These are phyloP conservation scores for Trichonephila clavipes DNA, from an alignment of 1,140 invertebrate species.

Conservation along the genomic window DNA sequence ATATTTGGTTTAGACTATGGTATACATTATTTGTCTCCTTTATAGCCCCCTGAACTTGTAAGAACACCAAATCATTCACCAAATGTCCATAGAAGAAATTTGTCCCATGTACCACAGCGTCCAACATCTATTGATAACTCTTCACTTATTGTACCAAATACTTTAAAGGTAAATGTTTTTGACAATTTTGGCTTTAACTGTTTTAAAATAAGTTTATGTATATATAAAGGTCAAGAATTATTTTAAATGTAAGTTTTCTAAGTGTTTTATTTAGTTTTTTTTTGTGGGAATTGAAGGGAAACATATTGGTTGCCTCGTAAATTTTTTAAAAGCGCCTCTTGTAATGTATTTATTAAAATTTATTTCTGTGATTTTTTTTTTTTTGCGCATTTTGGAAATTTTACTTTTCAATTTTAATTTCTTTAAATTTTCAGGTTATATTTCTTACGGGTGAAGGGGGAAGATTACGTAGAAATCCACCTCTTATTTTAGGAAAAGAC, in stretches of 20 bases:
- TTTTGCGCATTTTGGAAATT: no score
- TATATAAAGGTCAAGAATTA: background rate
- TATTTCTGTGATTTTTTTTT: no score
- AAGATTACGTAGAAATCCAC: conserved; percentile 86
- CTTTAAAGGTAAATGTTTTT: conserved; percentile 83
- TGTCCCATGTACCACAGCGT: conserved; percentile 79
- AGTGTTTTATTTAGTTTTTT: no score
- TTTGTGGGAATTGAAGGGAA: no score
- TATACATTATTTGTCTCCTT: background rate
- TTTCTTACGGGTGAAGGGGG: conserved; percentile 93
- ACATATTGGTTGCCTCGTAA: no score
- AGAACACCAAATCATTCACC: conserved; percentile 73
- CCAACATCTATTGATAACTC: conserved; percentile 91
- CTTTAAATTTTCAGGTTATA: conserved; percentile 78
- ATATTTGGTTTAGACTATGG: background rate
- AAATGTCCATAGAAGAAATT: conserved; percentile 74
- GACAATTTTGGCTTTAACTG: background rate
- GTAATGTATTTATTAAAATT: no score
- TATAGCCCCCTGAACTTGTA: conserved; percentile 55
- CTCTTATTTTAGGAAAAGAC: conserved; percentile 87
- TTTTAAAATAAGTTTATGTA: background rate
- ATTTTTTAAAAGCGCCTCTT: no score
- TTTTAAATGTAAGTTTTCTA: no score
- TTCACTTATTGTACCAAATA: conserved; percentile 84
- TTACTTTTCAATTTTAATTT: no score